Evolutionary conservation across 1,140 invertebrate species (phyloP).

Genomic region (Psix sp.): DNA sequence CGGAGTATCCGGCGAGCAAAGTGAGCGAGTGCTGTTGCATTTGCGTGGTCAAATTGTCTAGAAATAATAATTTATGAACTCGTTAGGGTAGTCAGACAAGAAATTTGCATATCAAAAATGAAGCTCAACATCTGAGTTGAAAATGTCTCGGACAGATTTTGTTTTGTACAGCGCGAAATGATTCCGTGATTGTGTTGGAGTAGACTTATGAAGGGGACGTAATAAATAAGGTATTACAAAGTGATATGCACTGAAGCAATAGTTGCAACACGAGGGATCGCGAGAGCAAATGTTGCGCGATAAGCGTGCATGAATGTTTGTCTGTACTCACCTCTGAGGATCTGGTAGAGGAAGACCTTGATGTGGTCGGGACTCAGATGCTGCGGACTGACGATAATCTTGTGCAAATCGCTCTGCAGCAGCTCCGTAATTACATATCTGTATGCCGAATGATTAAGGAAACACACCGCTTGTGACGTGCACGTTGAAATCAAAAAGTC

Average conservation of each 20-base stretch:
- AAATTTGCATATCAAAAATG: no score
- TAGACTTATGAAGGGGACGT: conserved; percentile 13
- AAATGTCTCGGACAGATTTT: no score
- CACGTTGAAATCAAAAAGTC: conserved; percentile 34
- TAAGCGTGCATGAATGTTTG: conserved; percentile 51
- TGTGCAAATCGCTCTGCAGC: conserved; percentile 99
- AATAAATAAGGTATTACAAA: conserved; percentile 34
- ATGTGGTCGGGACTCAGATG: conserved; percentile 98
- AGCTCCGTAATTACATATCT: conserved; percentile 99
- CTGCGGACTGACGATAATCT: conserved; percentile 99
- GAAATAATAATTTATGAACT: conserved; percentile 16
- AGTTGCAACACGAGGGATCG: conserved; percentile 12
- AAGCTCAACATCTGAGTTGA: no score
- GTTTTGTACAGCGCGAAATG: no score
- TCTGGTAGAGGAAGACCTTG: conserved; percentile 99
- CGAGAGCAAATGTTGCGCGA: conserved; percentile 27
- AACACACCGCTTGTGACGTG: conserved; percentile 60
- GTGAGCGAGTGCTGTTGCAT: conserved; percentile 47
- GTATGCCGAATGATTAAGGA: conserved; percentile 79
- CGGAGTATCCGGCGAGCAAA: conserved; percentile 56
- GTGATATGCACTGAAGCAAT: conserved; percentile 31
- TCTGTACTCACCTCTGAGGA: conserved; percentile 91
- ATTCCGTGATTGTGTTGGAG: no score
- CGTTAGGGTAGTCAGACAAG: no score
- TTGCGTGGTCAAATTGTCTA: conserved; percentile 21